Percentiles rank a stretch among this genome's conserved stretches.
Evolutionary conservation across 2,797 vertebrate genomes (phyloP).

Genomic region (Anguilla marmorata): DNA sequence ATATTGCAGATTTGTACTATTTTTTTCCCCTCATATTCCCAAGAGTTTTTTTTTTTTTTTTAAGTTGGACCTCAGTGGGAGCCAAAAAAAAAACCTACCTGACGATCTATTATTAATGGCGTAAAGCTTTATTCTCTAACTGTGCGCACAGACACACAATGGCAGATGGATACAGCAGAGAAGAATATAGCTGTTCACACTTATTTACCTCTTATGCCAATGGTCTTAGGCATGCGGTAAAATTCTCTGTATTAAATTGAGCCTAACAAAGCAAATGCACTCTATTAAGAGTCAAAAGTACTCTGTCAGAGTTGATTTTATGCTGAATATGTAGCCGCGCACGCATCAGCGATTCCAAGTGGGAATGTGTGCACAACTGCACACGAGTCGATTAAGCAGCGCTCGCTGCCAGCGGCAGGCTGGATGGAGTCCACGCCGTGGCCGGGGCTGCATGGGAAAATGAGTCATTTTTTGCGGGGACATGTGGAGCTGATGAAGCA

Average conservation of each 20-base stretch:
- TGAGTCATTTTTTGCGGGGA: constrained; percentile 28
- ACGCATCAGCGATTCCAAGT: neutral
- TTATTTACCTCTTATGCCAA: neutral
- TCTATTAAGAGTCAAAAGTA: neutral
- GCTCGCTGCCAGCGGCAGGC: constrained; percentile 3
- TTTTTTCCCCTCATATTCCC: neutral
- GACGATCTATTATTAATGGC: neutral
- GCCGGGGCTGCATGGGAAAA: constrained; percentile 23
- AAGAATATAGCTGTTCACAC: neutral
- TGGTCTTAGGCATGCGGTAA: neutral
- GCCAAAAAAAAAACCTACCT: neutral
- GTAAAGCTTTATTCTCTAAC: neutral
- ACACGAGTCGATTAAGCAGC: neutral
- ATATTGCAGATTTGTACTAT: neutral
- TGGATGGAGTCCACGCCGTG: constrained; percentile 13
- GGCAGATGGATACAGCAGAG: neutral
- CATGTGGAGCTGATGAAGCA: constrained; percentile 60
- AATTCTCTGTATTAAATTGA: neutral
- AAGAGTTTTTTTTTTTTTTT: neutral
- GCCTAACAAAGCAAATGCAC: neutral
- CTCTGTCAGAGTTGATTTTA: neutral
- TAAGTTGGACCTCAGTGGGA: neutral
- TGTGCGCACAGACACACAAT: neutral
- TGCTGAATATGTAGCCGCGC: neutral
- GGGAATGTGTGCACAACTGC: neutral